phyloP scores from a whole-genome alignment of 1,140 invertebrate species.

The Holcopasites calliopsidis region DNA sequence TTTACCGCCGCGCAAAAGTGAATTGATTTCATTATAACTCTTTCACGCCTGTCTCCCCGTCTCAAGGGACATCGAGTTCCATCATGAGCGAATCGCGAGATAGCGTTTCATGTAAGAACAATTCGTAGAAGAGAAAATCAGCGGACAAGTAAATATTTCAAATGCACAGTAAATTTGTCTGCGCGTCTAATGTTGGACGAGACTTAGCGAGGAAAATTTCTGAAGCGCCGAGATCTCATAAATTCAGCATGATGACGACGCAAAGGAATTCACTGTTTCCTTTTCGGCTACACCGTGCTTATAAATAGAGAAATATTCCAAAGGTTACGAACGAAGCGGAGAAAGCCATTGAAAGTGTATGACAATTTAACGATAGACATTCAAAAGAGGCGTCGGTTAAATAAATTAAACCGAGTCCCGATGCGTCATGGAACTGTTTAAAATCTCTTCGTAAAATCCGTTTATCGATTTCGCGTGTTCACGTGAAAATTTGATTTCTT shows the following conservation, averaged over 20 bases:
- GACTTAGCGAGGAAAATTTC: not conserved
- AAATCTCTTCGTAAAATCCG: slow-evolving; percentile 41
- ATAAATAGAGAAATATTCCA: not conserved
- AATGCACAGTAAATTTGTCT: slow-evolving; percentile 8
- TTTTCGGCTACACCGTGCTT: not conserved
- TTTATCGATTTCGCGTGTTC: slow-evolving; percentile 41
- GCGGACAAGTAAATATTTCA: slow-evolving; percentile 12
- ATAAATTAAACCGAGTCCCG: slow-evolving; percentile 36
- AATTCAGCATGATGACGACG: no score
- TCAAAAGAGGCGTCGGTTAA: slow-evolving; percentile 2
- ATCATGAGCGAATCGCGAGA: not conserved
- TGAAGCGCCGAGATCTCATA: no score
- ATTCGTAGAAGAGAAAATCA: not conserved
- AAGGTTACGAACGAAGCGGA: not conserved
- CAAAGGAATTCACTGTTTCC: not conserved
- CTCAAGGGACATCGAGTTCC: not conserved
- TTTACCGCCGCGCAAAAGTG: not conserved
- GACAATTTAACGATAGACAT: no score
- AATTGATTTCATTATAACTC: not conserved
- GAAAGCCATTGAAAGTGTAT: no score
- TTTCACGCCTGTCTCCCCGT: not conserved
- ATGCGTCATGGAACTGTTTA: slow-evolving; percentile 16
- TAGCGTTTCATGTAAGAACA: not conserved
- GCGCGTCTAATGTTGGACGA: not conserved
- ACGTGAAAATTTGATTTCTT: slow-evolving; percentile 40